Percentiles rank a stretch among this genome's conserved stretches.
Conservation (phyloP, 2,888 invertebrate genomes). For the Andrena trimmerana region DNA sequence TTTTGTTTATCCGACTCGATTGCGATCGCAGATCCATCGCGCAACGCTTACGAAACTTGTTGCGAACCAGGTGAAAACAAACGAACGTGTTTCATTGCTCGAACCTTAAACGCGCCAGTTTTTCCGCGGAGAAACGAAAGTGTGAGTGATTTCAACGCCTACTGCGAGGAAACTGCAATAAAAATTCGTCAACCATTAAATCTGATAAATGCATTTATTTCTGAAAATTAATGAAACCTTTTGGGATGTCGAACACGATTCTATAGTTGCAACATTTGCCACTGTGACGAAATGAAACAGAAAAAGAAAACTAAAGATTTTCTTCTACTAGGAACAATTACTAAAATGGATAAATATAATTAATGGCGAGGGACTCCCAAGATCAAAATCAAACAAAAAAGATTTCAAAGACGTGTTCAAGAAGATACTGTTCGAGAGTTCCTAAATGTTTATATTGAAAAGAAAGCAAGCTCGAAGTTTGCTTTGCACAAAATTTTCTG, state of each 20-base stretch:
- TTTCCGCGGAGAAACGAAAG: constrained; percentile 34
- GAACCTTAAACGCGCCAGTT: constrained; percentile 9
- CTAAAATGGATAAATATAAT: no score
- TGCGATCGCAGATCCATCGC: background rate
- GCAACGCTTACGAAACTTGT: constrained; percentile 33
- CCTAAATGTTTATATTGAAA: no score
- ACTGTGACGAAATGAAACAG: no score
- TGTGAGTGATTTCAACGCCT: background rate
- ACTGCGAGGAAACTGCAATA: background rate
- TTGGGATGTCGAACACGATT: background rate
- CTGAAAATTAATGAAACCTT: background rate
- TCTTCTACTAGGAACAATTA: no score
- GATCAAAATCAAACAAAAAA: no score
- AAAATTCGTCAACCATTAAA: background rate
- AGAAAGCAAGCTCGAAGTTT: no score
- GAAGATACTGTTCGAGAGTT: no score
- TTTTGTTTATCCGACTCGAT: background rate
- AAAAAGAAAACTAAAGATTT: no score
- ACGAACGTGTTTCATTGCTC: background rate
- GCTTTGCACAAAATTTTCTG: no score
- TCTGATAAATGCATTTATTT: background rate
- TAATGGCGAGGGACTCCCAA: no score
- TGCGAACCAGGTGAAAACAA: constrained; percentile 37
- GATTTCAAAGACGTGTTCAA: no score
- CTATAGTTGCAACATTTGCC: background rate